Conservation (phyloP, 2,888 invertebrate species). For the Trichogramma dendrolimi region DNA sequence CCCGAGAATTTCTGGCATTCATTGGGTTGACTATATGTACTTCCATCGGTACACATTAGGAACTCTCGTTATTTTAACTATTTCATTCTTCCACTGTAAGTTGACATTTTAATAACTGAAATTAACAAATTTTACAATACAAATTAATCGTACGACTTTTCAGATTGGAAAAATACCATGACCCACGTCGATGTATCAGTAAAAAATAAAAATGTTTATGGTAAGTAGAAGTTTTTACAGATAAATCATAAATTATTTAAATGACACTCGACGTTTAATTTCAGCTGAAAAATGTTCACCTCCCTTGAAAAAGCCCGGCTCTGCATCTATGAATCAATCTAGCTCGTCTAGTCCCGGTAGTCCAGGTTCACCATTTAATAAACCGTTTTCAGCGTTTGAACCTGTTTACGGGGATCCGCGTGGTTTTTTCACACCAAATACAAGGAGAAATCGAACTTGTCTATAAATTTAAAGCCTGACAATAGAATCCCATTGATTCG, state of each 20-base stretch:
- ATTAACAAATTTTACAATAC: conserved; percentile 5
- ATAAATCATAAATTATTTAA: conserved; percentile 3
- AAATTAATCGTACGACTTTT: conserved; percentile 16
- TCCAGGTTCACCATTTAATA: conserved; percentile 38
- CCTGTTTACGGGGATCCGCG: conserved; percentile 45
- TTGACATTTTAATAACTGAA: conserved; percentile 10
- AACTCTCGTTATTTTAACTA: conserved; percentile 39
- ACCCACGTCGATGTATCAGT: conserved; percentile 43
- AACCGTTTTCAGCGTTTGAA: conserved; percentile 46
- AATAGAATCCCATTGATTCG: background rate
- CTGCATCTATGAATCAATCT: conserved; percentile 35
- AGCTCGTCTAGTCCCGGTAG: conserved; percentile 39
- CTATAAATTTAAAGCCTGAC: conserved; percentile 11
- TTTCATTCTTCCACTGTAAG: conserved; percentile 46
- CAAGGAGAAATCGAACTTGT: conserved; percentile 35
- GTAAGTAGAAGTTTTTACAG: conserved; percentile 32
- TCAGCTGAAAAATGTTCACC: conserved; percentile 46
- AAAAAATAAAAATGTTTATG: conserved; percentile 44
- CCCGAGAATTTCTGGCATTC: conserved; percentile 42
- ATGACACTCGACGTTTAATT: conserved; percentile 2
- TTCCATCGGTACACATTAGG: conserved; percentile 46
- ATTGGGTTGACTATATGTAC: conserved; percentile 46
- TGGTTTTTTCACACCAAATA: conserved; percentile 39
- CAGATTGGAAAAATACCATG: conserved; percentile 47
- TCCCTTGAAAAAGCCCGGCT: conserved; percentile 40